Base-by-base conservation (phyloP, 2,797 vertebrate species). In the Xiphophorus birchmanni region DNA sequence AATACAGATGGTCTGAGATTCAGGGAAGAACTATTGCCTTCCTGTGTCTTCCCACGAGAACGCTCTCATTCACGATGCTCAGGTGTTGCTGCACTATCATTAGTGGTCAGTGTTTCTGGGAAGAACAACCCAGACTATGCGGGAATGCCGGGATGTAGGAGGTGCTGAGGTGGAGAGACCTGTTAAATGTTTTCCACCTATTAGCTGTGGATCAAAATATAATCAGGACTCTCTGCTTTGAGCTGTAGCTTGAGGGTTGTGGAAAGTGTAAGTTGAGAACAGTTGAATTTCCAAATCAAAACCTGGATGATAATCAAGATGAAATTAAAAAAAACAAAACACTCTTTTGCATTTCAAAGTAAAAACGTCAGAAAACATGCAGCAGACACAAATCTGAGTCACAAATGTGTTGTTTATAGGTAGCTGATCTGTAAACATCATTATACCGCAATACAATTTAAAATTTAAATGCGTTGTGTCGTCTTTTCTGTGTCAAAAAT, bases 51-150 rank as follows among this genome's bases (percentile, higher is more conserved):
- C 90, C 87, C 87, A 74, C 9, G 80, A 89, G 82, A 88, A 69
- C 54, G 63, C 80, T 81, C 81, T 89, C 87, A 90, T 87, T 91
- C 84, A 83, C 79, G 82, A 89, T 90, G 85, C 84, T 90, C 92
- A 94, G 94, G 95, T 95, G 94, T 89, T 88, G 76, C 91, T 94
- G 76, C 87, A 84, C 91, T 92, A 89, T 95, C 91, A 95, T 95
- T 95, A 95, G 92, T 88, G 91, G 91, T 92, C 90, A 92, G 88
- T 86, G 85, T 91, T 95, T 95, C 93, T 92, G 87, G 90, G 93
- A 95, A 94, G 80, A 88, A 84, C 90, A 84, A 74, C 89, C 87
- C 82, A 77, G 18, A 78, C 75, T 79, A 82, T 79, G 48, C 75
- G 84, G 65, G 86, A 89, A 92, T 87, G 89, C 77, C 29, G 75